Conservation (phyloP, 2,797 vertebrate genomes). For the Pteropus rufus region DNA sequence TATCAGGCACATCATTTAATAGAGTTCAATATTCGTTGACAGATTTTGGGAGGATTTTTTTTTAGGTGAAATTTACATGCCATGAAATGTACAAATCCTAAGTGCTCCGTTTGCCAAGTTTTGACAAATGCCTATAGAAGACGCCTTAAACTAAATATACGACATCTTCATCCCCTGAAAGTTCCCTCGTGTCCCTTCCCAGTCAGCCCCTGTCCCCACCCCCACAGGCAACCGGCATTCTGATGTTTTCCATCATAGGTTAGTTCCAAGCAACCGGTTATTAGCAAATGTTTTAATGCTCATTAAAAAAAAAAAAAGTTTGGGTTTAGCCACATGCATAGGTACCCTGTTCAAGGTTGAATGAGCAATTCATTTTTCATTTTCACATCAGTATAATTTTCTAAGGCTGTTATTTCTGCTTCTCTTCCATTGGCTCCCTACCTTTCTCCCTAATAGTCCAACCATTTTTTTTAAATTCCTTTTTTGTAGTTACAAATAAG, state of each 20-base stretch:
- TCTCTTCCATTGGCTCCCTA: neutral
- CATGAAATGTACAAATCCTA: neutral
- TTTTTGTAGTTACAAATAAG: neutral
- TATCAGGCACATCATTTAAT: neutral
- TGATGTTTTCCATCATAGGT: neutral
- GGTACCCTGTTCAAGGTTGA: neutral
- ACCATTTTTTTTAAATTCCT: neutral
- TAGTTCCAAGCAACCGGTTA: slow-evolving; percentile 1
- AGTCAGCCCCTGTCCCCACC: neutral
- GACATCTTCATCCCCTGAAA: neutral
- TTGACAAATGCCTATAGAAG: neutral
- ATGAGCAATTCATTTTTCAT: neutral
- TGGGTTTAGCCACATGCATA: neutral
- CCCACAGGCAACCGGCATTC: neutral
- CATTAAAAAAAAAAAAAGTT: neutral
- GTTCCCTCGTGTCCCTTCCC: neutral
- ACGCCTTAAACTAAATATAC: neutral
- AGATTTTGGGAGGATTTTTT: neutral
- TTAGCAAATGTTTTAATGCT: neutral
- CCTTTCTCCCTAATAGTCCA: neutral
- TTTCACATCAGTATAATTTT: neutral
- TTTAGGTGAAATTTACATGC: neutral
- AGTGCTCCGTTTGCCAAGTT: neutral
- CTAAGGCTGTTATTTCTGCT: neutral
- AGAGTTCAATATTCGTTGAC: neutral